These are phyloP conservation scores for Lucifuga dentata DNA, from an alignment of 2,113 vertebrate species.

Conservation along the genomic window DNA sequence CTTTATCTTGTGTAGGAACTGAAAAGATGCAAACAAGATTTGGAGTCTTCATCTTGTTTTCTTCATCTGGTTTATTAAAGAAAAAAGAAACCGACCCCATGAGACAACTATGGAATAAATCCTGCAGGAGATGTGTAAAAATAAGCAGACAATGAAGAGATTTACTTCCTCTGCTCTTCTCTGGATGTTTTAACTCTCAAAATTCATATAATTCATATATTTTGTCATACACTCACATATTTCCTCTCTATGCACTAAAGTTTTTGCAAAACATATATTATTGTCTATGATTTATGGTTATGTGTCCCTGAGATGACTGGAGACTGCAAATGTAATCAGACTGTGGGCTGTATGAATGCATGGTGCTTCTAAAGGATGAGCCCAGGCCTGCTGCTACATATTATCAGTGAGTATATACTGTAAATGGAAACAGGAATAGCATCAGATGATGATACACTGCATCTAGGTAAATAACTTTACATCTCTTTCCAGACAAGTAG, in stretches of 20 bases:
- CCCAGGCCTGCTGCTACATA: slow-evolving; percentile 40
- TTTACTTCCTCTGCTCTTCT: background rate
- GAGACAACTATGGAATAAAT: background rate
- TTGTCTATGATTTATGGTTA: slow-evolving; percentile 7
- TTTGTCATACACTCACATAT: slow-evolving; percentile 4
- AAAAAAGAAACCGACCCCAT: background rate
- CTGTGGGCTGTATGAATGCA: background rate
- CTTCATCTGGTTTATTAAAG: background rate
- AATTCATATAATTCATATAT: no score
- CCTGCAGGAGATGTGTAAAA: background rate
- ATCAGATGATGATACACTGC: slow-evolving; percentile 43
- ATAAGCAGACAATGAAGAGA: background rate
- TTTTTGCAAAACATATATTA: slow-evolving; percentile 29
- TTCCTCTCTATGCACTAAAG: slow-evolving; percentile 25
- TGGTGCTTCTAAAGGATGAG: slow-evolving; percentile 52
- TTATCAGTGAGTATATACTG: slow-evolving; percentile 24
- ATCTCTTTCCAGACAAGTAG: slow-evolving; percentile 49
- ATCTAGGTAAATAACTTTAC: slow-evolving; percentile 41
- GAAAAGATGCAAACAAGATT: no score
- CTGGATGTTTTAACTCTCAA: no score
- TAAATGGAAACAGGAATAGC: slow-evolving; percentile 59
- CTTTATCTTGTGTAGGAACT: no score
- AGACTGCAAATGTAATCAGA: slow-evolving; percentile 11
- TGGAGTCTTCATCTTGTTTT: no score
- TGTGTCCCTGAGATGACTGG: slow-evolving; percentile 7